Percentiles rank a stretch among this genome's conserved stretches.
Conservation (phyloP, 2,888 invertebrate species). For the Spatulosminthurus flaviceps region DNA sequence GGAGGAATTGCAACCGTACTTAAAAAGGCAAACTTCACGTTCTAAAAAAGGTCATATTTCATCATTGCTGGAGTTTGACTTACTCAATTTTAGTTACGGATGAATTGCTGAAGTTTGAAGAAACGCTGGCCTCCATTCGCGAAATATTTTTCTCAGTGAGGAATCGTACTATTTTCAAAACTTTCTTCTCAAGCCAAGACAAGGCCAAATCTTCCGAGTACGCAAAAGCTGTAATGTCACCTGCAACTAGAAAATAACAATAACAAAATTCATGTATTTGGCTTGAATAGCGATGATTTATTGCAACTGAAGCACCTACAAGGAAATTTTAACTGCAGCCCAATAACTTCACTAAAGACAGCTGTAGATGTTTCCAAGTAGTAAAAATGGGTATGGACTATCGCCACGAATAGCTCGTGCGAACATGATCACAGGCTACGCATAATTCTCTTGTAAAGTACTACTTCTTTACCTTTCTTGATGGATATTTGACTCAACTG, state of each 20-base stretch:
- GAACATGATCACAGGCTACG: too few species aligned
- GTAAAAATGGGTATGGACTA: too few species aligned
- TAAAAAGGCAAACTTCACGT: neutral
- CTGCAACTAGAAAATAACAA: slow-evolving; percentile 68
- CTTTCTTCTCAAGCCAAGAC: slow-evolving; percentile 79
- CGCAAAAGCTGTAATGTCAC: slow-evolving; percentile 80
- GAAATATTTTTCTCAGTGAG: slow-evolving; percentile 77
- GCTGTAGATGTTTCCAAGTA: too few species aligned
- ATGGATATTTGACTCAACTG: slow-evolving; percentile 74
- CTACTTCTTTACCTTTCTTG: slow-evolving; percentile 71
- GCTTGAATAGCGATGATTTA: too few species aligned
- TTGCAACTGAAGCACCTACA: too few species aligned
- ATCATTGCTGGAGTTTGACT: too few species aligned
- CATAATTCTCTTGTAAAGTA: too few species aligned
- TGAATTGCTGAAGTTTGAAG: slow-evolving; percentile 79
- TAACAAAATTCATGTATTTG: too few species aligned
- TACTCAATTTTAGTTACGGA: slow-evolving; percentile 63
- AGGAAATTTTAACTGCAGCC: too few species aligned
- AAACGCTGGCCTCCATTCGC: slow-evolving; percentile 74
- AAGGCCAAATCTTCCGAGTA: slow-evolving; percentile 82
- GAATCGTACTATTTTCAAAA: slow-evolving; percentile 73
- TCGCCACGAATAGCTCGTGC: too few species aligned
- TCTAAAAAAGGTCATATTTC: neutral
- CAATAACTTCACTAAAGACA: too few species aligned
- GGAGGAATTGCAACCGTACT: neutral